Base-by-base conservation (phyloP, 2,888 invertebrate species). In the Rapana venosa region DNA sequence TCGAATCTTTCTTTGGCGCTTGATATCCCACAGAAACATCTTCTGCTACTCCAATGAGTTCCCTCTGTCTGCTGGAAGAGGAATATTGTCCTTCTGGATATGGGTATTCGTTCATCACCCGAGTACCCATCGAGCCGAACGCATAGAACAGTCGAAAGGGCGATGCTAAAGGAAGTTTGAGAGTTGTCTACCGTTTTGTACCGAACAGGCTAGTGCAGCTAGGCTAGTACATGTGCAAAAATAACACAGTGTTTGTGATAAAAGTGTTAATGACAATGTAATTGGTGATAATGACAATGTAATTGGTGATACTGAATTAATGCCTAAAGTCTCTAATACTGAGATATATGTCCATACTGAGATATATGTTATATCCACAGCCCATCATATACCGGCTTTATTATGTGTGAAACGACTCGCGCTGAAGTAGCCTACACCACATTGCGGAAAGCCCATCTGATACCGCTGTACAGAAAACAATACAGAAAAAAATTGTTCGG, bases 91-190 rank as follows among this genome's bases (percentile, higher is more conserved):
- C 88, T 36, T 88, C 88, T 61, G 88, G 36, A 83, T 66, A 88
- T 32, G 91, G 88, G 70, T 90, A 90, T 77, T 91, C 91, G 70
- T 87, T 91, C 91, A 91, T 91, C n/a, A 91, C 91, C 88, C 91
- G 91, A 26, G 91, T 91, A 88, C 91, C 91, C 91, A 91, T 91
- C 30, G 70, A 90, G 70, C 32, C 47, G 32, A 87, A 58, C 22
- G 8, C 61, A 26, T 6, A 47, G 70, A 83, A 88, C 81, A 61
- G 79, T 79, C 56, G 2, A 32, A 30, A 77, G 66, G 79, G 35
- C 56, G 35, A 77, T 20, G 66, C 15, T 30, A 47, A 77, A 79
- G 58, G 79, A 77, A 58, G 56, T 77, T 47, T n/a, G 11, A 36
- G 87, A 74, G 87, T 58, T 87, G 30, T 87, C 70, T 77, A 32